These are phyloP conservation scores for Lasius fuliginosus DNA, from an alignment of 2,888 invertebrate species.

Conservation along the genomic window DNA sequence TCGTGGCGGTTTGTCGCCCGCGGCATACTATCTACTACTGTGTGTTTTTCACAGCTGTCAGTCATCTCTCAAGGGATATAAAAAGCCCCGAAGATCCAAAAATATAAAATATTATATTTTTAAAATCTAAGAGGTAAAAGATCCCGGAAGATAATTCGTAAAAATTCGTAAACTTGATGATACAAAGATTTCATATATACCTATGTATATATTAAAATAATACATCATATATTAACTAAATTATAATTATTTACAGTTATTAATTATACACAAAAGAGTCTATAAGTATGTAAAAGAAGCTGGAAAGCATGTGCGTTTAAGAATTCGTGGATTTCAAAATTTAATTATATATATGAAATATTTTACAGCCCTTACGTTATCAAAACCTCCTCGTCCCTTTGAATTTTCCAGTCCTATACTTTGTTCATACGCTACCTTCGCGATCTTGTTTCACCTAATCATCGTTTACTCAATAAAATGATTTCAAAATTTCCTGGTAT, in stretches of 20 bases:
- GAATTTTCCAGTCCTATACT: background rate
- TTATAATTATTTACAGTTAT: background rate
- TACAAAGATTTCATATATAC: background rate
- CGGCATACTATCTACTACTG: constrained; percentile 8
- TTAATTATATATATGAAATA: background rate
- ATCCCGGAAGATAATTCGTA: background rate
- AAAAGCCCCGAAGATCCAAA: background rate
- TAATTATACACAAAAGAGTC: background rate
- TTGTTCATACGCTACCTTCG: background rate
- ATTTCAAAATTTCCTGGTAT: background rate
- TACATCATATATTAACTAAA: background rate
- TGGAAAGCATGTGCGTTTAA: background rate
- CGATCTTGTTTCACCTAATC: background rate
- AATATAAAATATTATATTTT: constrained; percentile 15
- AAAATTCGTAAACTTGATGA: background rate
- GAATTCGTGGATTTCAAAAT: background rate
- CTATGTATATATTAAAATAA: background rate
- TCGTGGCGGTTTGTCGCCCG: constrained; percentile 40
- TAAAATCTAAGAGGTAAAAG: background rate
- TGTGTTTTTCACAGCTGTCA: constrained; percentile 52
- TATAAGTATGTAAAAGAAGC: background rate
- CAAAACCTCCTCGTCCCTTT: background rate
- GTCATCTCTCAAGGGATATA: constrained; percentile 8
- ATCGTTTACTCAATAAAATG: background rate
- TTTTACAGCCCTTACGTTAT: background rate